Evolutionary conservation across 2,888 invertebrate species (phyloP).

Genomic region (Troides helena): DNA sequence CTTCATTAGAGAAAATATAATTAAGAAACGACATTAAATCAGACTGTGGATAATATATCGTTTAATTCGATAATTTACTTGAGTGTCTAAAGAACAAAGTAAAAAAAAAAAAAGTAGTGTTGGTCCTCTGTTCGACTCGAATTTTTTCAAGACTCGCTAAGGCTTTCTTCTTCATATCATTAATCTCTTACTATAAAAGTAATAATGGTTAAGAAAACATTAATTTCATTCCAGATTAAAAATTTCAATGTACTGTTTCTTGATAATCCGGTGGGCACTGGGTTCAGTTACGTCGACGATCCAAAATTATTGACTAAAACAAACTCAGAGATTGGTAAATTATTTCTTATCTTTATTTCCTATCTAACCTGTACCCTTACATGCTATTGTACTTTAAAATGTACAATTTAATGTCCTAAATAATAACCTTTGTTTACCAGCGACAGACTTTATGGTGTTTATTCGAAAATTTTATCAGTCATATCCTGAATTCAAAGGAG

Average conservation of each 20-base stretch:
- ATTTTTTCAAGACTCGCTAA: too few relatives aligned
- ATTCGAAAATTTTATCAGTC: not conserved
- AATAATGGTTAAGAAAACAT: not conserved
- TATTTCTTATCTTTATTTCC: not conserved
- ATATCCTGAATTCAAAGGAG: not conserved
- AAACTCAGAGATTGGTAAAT: not conserved
- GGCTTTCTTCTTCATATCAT: too few relatives aligned
- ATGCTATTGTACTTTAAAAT: too few relatives aligned
- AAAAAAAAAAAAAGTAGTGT: too few relatives aligned
- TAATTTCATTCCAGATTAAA: conserved; percentile 77
- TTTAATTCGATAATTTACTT: too few relatives aligned
- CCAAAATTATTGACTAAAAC: conserved; percentile 21
- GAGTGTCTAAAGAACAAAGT: too few relatives aligned
- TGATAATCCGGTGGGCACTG: conserved; percentile 94
- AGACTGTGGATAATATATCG: too few relatives aligned
- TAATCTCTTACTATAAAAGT: too few relatives aligned
- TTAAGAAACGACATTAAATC: too few relatives aligned
- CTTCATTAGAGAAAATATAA: too few relatives aligned
- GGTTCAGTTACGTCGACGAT: conserved; percentile 89
- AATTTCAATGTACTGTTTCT: conserved; percentile 91
- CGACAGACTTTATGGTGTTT: not conserved
- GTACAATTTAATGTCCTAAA: not conserved
- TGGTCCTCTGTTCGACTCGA: too few relatives aligned
- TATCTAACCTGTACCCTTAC: not conserved
- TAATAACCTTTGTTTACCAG: not conserved